phyloP scores from a whole-genome alignment of 2,797 vertebrate genomes.

The Scolopax rusticola region DNA sequence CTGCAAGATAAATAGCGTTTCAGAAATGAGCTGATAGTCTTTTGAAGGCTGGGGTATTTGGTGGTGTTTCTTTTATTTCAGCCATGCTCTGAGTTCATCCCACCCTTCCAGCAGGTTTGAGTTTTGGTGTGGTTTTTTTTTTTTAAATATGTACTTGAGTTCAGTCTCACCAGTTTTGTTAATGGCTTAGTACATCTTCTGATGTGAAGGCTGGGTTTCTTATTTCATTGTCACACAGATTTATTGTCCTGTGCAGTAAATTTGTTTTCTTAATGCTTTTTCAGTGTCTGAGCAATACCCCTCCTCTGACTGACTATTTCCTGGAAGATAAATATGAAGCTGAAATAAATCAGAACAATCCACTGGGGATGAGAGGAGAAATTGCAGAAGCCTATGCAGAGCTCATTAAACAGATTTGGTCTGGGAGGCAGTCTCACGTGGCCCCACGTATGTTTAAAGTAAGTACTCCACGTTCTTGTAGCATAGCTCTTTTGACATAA shows the following conservation, averaged over 20 bases:
- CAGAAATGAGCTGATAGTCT: neutral
- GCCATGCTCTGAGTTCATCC: neutral
- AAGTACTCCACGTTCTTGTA: conserved; percentile 27
- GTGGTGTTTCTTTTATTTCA: neutral
- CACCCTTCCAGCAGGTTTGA: neutral
- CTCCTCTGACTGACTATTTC: conserved; percentile 94
- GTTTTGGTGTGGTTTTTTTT: neutral
- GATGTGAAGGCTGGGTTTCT: neutral
- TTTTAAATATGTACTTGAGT: rapidly evolving
- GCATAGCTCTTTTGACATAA: neutral
- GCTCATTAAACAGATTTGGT: conserved; percentile 97
- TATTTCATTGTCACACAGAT: neutral
- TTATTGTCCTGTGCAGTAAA: neutral
- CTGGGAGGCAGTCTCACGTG: conserved; percentile 90
- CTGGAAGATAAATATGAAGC: conserved; percentile 93
- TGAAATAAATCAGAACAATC: conserved; percentile 96
- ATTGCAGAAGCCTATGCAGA: conserved; percentile 97
- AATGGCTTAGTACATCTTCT: neutral
- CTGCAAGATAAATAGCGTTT: neutral
- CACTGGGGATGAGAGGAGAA: conserved; percentile 96
- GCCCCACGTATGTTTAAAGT: conserved; percentile 96
- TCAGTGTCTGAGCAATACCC: conserved; percentile 95
- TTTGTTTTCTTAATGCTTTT: neutral
- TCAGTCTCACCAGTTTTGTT: neutral
- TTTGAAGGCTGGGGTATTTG: neutral